Evolutionary conservation across 2,888 invertebrate species (phyloP), one percentile per base, ranked within the genome.

Genomic region (Linnaemya vulpina): DNA sequence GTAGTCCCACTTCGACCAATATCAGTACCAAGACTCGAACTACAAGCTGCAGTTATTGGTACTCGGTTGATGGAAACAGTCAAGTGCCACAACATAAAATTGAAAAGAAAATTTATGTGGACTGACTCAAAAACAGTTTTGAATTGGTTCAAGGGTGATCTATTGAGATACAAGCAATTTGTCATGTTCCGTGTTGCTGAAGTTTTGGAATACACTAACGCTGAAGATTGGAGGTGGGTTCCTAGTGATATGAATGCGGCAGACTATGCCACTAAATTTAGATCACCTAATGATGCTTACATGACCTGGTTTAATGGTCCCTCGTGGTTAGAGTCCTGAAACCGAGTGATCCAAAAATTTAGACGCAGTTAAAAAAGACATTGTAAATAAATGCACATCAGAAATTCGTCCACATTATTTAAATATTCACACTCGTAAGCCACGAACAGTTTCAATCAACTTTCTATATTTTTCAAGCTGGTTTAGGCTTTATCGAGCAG

Each of bases 91-190:
- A 49, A 17, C 17, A 0, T 84, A 20, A 43, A 30, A 30, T 58
- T 53, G 43, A 2, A 15, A 11, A 67, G 62, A 1, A 62, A 73
- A 46, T 62, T 68, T 22, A 86, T 58, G 30, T 85, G 87, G 79
- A 62, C 67, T 63, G 49, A 49, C 10, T n/a, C 49, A 49, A 49
- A 49, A 49, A 49, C 49, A n/a, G 17, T 49, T 20, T 17, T 83
- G 11, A 75, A 63, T 11, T 87, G 86, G 86, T 60, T 87, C 0
- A 77, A 70, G 22, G 83, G 85, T 60, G 83, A 87, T 60, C 86
- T 79, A 0, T 81, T 55, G 46, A 9, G 11, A 3, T 40, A 11
- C 40, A 10, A 40, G 11, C 40, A 40, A 11, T 40, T 40, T 40
- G 40, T n/a, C 80, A 87, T 83, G 86, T 76, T 82, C 51, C 67